Conservation (phyloP, 2,797 vertebrate genomes). For the Glossophaga mutica region DNA sequence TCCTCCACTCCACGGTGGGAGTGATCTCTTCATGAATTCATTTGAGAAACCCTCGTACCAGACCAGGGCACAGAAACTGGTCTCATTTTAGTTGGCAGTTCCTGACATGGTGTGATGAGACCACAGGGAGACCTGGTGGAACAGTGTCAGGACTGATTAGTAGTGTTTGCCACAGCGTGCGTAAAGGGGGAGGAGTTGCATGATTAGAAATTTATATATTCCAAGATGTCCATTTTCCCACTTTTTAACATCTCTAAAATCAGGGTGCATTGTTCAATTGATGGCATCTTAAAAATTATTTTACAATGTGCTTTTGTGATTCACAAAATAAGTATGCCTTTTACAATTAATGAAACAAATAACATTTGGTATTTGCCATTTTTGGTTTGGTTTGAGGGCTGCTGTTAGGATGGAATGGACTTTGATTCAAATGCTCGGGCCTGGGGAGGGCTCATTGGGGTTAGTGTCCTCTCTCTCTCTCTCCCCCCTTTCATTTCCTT, state of each 20-base stretch:
- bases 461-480: neutral
- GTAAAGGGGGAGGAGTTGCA: fast-evolving
- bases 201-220: neutral
- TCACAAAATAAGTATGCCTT: neutral
- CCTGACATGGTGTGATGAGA: neutral
- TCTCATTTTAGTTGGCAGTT: neutral
- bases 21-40: neutral
- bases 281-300: neutral
- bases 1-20: neutral
- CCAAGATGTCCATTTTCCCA: neutral
- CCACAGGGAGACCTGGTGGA: neutral
- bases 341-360: neutral
- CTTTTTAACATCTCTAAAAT: neutral
- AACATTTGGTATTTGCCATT: neutral
- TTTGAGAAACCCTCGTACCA: neutral
- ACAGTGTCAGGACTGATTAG: neutral
- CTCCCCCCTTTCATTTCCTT: neutral
- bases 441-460: neutral
- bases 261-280: neutral
- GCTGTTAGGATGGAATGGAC: neutral
- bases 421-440: neutral
- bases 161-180: neutral
- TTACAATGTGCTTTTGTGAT: neutral
- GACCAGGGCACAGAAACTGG: neutral
- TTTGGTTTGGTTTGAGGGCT: neutral